phyloP scores from a whole-genome alignment of 2,888 invertebrate genomes.

The Chrysomela aeneicollis region DNA sequence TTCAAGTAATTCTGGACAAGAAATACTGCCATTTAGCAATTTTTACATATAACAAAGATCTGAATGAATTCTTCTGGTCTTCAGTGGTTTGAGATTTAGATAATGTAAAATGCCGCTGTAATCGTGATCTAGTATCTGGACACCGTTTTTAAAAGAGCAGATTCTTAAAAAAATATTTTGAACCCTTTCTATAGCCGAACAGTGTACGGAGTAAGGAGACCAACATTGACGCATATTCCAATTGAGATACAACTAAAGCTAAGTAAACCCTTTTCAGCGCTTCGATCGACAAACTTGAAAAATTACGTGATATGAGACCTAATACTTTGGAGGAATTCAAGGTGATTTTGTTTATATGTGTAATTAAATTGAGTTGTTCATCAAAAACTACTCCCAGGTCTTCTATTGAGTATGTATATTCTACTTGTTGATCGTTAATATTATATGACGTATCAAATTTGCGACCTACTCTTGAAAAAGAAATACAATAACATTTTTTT shows the following conservation, averaged over 20 bases:
- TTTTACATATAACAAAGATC: no score
- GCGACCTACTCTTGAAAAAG: not conserved
- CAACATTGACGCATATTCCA: conserved; percentile 5
- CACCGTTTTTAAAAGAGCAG: no score
- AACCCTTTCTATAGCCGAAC: not conserved
- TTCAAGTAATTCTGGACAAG: no score
- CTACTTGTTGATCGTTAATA: conserved; percentile 2
- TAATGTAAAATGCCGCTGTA: no score
- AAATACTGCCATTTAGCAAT: no score
- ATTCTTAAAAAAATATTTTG: no score
- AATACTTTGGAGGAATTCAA: not conserved
- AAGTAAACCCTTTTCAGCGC: conserved; percentile 1
- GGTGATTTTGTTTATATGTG: not conserved
- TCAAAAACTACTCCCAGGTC: conserved; percentile 1
- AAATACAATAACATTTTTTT: not conserved
- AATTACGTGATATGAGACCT: not conserved
- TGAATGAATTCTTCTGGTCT: no score
- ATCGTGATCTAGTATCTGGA: no score
- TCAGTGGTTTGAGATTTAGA: no score
- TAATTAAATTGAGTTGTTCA: no score
- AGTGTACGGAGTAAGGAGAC: not conserved
- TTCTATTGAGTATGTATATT: not conserved
- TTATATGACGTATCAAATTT: not conserved
- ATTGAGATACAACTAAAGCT: conserved; percentile 1
- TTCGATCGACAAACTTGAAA: conserved; percentile 1